Evolutionary conservation across 2,888 invertebrate genomes (phyloP), one percentile per base, ranked within the genome.

Genomic region (Mamestra brassicae): DNA sequence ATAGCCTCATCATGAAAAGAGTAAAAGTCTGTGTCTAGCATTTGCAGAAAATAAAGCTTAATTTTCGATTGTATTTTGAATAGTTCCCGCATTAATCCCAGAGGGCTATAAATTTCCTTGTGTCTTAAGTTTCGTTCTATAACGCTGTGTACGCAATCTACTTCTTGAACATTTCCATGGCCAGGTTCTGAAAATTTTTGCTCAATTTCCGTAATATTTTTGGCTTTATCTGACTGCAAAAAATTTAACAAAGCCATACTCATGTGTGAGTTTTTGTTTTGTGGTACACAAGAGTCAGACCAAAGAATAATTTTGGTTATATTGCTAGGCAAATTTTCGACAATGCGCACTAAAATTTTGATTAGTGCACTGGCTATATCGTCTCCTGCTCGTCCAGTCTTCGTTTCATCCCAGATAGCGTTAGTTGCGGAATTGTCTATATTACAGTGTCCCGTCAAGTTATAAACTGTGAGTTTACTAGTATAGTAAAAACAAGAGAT

Each of bases 261-360:
- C 54, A 66, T 54, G 55, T 66, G 66, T 54, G 66, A 66, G 42
- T 54, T 66, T 66, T 67, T 57, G 11, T 67, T 67, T 62, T 70
- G 70, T 61, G 52, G 67, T 34, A 67, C 45, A 34, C 57, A 67
- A 55, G 67, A 67, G 26, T 58, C 67, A 45, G 70, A 38, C 65
- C 70, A 61, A 45, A 67, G 45, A 57, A 58, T 67, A 57, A 67
- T 13, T 63, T 63, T 63, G 5, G 47, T 63, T 63, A 63, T 63
- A 50, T 63, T 50, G 17, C 47, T 50, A 34, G 62, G 62, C 62
- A 62, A 62, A 47, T 62, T 62, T 8, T 26, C 45, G 15, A 62
- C 62, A 17, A 62, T 8, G 62, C 26, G 47, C 47, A 47, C 62
- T 17, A 62, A 62, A 62, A 62, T 62, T 63, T 63, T 52, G 10